These are phyloP conservation scores for Stratiomys singularior DNA, from an alignment of 2,888 invertebrate genomes.

Conservation along the genomic window DNA sequence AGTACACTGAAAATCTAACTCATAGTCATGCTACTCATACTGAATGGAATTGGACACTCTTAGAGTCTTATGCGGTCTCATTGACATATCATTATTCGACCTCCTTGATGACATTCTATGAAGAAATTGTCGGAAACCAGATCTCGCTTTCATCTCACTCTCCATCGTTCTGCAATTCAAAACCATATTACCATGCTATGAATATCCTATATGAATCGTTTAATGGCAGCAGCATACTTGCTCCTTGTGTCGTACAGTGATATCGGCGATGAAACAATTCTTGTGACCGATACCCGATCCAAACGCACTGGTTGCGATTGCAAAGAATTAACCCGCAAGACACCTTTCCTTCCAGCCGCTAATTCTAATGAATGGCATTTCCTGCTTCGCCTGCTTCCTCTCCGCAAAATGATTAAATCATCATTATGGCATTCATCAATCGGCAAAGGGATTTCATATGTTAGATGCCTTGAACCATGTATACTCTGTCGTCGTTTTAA, in stretches of 20 bases:
- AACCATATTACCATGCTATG: not conserved
- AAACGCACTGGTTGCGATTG: slow-evolving; percentile 56
- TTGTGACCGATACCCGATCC: slow-evolving; percentile 64
- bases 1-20: not conserved
- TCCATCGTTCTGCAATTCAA: slow-evolving; percentile 46
- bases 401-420: slow-evolving; percentile 59
- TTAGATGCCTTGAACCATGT: slow-evolving; percentile 70
- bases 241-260: slow-evolving; percentile 54
- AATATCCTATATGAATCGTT: slow-evolving; percentile 1
- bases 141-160: slow-evolving; percentile 51
- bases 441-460: slow-evolving; percentile 71
- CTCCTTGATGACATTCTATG: slow-evolving; percentile 64
- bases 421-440: slow-evolving; percentile 71
- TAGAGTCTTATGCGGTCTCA: slow-evolving; percentile 56
- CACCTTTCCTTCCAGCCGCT: slow-evolving; percentile 49
- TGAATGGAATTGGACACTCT: slow-evolving; percentile 63
- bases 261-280: slow-evolving; percentile 68
- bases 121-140: slow-evolving; percentile 64
- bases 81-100: slow-evolving; percentile 58
- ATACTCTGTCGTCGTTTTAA: slow-evolving; percentile 66
- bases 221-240: slow-evolving; percentile 24
- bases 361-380: slow-evolving; percentile 44
- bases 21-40: slow-evolving; percentile 57
- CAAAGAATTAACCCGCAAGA: slow-evolving; percentile 61
- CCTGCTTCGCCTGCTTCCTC: slow-evolving; percentile 49